Base-by-base conservation (phyloP, 2,797 vertebrate species). In the Anolis apletophallus region DNA sequence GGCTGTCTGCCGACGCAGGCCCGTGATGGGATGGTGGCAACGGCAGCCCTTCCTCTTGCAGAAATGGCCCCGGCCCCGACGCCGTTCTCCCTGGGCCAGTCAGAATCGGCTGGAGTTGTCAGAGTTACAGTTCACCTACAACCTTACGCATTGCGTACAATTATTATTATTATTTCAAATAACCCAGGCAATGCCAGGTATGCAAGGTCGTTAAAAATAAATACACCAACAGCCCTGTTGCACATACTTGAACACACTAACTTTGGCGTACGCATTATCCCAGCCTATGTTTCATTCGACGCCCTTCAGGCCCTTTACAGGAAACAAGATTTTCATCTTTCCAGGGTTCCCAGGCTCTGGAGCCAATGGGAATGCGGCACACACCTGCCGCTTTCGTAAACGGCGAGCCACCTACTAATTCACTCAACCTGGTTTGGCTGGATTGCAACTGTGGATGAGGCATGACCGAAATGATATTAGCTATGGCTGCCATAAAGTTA, bases 211-310 rank as follows among this genome's bases (percentile, higher is more conserved):
- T 40, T 40, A 40, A 40, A 40, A 40, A 71, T 61, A 17, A 2
- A 8, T 6, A 12, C 11, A 32, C 29, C 6, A 14, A 54, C 14
- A 34, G 50, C 26, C 67, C 52, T 55, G 40, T 23, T 23, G 23
- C 64, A 54, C 80, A 52, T 55, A 55, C 29, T 7, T 75, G 11
- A 29, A n/a, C 55, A 46, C 50, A 5, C 32, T 54, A 80, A n/a
- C 81, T 23, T 29, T 36, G 21, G n/a, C 26, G 34, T 64, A 26
- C 61, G 32, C 13, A 67, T 75, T 46, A 14, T 29, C 21, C 19
- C 40, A 26, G 64, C 55, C 85, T 81, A 34, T 9, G 34, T 80
- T 80, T 81, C 80, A 84, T 81, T 68, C 67, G 19, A 81, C 59
- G 34, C 11, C 52, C 54, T 75, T 36, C 13, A 36, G 64, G 77